Evolutionary conservation across 2,888 invertebrate genomes (phyloP), one percentile per base, ranked within the genome.

Genomic region (Parnassius apollo): DNA sequence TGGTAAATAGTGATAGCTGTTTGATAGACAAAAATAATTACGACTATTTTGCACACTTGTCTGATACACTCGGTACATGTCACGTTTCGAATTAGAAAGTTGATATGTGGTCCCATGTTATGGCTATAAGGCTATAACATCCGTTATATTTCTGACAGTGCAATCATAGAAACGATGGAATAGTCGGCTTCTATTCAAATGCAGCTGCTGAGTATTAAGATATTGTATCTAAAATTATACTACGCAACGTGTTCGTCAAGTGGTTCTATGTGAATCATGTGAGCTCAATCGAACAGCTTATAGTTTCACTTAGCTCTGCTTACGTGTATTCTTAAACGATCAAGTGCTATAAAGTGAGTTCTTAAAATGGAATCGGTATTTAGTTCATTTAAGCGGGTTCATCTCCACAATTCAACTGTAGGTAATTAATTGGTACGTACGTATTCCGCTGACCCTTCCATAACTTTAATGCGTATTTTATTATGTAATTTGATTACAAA

Each of bases 41-140:
- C 68, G 69, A 70, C 61, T 65, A 71, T 67, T 73, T 71, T 68
- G 69, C 72, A 69, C 68, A 65, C 68, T 72, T 73, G 70, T 66
- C 69, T 65, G 67, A 57, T 65, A 67, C 66, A 66, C 57, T 22
- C 49, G n/a, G 56, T 68, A 64, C 66, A 51, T 71, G 65, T 68
- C 68, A 69, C 69, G 66, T 68, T 69, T 69, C 69, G 68, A 69
- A 71, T 75, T 75, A 75, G 76, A 76, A 75, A 77, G 73, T 71
- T 68, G 61, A 69, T 65, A 62, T 63, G 56, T 66, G 18, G 42
- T 13, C 18, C 57, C 35, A 18, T 25, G 59, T 67, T 65, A 64
- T 18, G 18, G 18, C 18, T 18, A 18, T 18, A 18, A 18, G 61
- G 45, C 62, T 57, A 62, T 62, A 59, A 63, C 57, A 58, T 54